Conservation (phyloP, 2,113 vertebrate genomes). For the Chauna torquata region DNA sequence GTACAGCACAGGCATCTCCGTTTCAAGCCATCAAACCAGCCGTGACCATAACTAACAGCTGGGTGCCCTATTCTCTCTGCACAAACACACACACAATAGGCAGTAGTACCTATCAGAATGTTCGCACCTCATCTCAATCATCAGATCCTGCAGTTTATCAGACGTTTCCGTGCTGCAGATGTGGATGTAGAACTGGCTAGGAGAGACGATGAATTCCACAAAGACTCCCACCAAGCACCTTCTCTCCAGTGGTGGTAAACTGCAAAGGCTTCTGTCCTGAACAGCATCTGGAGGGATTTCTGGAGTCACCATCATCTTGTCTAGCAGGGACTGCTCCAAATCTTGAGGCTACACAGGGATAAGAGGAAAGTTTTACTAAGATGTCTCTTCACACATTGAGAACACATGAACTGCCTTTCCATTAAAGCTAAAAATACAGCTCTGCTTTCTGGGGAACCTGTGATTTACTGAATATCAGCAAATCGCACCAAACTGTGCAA, state of each 20-base stretch:
- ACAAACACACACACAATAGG: accelerated
- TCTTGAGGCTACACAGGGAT: conserved; percentile 55
- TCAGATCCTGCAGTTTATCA: conserved; percentile 84
- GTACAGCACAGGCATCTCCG: not conserved
- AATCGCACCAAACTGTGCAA: not conserved
- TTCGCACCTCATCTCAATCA: conserved; percentile 91
- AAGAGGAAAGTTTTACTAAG: not conserved
- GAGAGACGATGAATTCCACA: conserved; percentile 84
- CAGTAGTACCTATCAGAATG: not conserved
- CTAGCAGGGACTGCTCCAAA: conserved; percentile 25
- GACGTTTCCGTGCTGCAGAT: conserved; percentile 77
- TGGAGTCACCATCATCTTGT: not conserved
- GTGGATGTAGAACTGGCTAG: conserved; percentile 87
- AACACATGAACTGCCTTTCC: not conserved
- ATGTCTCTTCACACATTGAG: not conserved
- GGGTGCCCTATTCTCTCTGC: not conserved
- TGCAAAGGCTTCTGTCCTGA: conserved; percentile 75
- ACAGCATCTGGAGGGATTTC: conserved; percentile 86
- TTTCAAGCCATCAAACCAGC: not conserved
- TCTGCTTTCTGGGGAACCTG: not conserved
- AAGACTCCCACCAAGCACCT: conserved; percentile 79
- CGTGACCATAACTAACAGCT: not conserved
- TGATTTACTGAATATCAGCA: not conserved
- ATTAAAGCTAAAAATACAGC: not conserved
- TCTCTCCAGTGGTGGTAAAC: conserved; percentile 68